These are phyloP conservation scores for Megamerina dolium DNA, from an alignment of 2,888 invertebrate genomes.

Conservation along the genomic window DNA sequence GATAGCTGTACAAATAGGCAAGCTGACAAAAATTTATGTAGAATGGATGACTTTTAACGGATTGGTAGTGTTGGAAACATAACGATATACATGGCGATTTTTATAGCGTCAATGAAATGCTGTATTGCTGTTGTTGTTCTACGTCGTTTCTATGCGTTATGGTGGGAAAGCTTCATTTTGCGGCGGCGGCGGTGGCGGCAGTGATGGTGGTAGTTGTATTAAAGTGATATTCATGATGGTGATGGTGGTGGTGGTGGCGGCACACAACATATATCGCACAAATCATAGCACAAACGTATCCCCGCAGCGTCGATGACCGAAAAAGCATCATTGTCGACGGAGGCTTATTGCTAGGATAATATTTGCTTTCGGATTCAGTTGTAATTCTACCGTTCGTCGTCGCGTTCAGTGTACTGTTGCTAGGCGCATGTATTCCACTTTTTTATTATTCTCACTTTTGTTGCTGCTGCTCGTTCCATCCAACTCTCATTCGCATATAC, in stretches of 20 bases:
- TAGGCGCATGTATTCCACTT: slow-evolving; percentile 33
- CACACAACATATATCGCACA: slow-evolving; percentile 20
- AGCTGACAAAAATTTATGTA: no score
- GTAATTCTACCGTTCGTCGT: slow-evolving; percentile 51
- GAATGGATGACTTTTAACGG: no score
- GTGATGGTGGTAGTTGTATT: slow-evolving; percentile 7
- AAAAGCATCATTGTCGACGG: slow-evolving; percentile 25
- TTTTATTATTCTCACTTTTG: slow-evolving; percentile 9
- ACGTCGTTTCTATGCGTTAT: background rate
- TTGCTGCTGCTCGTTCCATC: slow-evolving; percentile 8
- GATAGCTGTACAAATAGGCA: no score
- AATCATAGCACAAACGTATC: slow-evolving; percentile 34
- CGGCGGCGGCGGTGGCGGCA: slow-evolving; percentile 6
- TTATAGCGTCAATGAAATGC: background rate
- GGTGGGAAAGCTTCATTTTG: no score
- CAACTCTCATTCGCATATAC: background rate
- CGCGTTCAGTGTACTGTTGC: slow-evolving; percentile 42
- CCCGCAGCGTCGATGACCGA: slow-evolving; percentile 18
- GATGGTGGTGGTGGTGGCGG: slow-evolving; percentile 10
- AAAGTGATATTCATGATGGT: slow-evolving; percentile 13
- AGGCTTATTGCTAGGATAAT: slow-evolving; percentile 51
- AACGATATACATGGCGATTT: background rate
- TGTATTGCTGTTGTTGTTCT: background rate
- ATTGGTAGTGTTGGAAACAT: slow-evolving; percentile 15
- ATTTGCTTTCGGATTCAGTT: slow-evolving; percentile 51